Conservation (phyloP, 2,888 invertebrate species). For the Ornithoptera alexandrae region DNA sequence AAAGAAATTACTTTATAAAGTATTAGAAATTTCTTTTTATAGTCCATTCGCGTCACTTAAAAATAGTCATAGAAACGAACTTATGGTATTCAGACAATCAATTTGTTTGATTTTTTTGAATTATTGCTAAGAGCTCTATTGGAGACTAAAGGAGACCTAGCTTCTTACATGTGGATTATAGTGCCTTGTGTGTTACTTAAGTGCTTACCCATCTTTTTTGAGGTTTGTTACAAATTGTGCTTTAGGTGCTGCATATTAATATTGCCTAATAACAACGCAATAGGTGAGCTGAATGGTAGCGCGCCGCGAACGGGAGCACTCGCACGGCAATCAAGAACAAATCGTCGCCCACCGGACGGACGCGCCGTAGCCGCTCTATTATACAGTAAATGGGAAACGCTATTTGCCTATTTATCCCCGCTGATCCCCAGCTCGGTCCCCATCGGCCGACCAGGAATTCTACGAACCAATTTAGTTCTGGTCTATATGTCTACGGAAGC, state of each 20-base stretch:
- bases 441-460: conserved; percentile 16
- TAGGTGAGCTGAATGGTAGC: background rate
- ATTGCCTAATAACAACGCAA: background rate
- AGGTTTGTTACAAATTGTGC: background rate
- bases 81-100: too few species aligned
- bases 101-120: too few species aligned
- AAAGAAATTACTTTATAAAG: background rate
- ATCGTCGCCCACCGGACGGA: conserved; percentile 57
- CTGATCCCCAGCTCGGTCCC: conserved; percentile 45
- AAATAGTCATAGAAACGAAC: too few species aligned
- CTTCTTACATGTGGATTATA: too few species aligned
- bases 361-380: conserved; percentile 57
- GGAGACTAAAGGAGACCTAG: too few species aligned
- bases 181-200: too few species aligned
- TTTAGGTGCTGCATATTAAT: background rate
- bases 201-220: background rate
- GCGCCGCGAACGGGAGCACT: conserved; percentile 36
- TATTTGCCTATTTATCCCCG: conserved; percentile 56
- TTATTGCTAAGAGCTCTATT: too few species aligned
- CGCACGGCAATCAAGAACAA: conserved; percentile 65
- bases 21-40: too few species aligned
- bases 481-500: background rate
- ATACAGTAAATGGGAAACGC: conserved; percentile 70
- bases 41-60: too few species aligned
- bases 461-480: conserved; percentile 23